Base-by-base conservation (phyloP, 2,888 invertebrate species). In the Conchocele bisecta region DNA sequence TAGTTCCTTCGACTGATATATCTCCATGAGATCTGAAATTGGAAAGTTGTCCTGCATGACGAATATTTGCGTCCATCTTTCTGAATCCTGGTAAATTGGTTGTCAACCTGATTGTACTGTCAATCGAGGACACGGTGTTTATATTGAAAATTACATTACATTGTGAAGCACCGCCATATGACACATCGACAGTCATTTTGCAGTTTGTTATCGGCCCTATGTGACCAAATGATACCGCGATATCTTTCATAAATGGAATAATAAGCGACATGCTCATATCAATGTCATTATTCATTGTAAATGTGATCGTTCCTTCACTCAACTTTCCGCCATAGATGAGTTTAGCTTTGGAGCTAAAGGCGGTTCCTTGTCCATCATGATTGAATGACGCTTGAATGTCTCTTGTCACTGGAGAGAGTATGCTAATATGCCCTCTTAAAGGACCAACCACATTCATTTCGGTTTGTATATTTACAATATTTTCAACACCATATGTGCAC, bases 201-300 rank as follows among this genome's bases (percentile, higher is more conserved):
- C 72, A 77, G 44, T 71, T 64, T 17, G 39, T 26, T 2, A 74
- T 9, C 7, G 56, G 20, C 28, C 77, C 77, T 39, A 59, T 51
- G 20, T 79, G 73, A 39, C 66, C 64, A 29, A 79, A 24, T 29
- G 50, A 39, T 35, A 26, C 59, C 56, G 20, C 51, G 6, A 37
- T 41, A 17, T 28, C 44, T 11, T 37, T 58, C 42, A 17, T 35
- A 17, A 33, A 37, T 13, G 28, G 57, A 24, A 22, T 13, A 20
- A 33, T 35, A 2, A 28, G 2, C 9, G n/a, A 9, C 4, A 51
- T n/a, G 2, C 35, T 35, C 20, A 3, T 22, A 17, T 22, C 22
- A 2, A 51, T 31, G 13, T 51, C 51, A 29, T 31, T 31, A 17
- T 26, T 51, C 20, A 33, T 33, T n/a, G 20, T 29, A 5, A 51